Conservation (phyloP, 2,113 vertebrate genomes). For the Mus spicilegus region DNA sequence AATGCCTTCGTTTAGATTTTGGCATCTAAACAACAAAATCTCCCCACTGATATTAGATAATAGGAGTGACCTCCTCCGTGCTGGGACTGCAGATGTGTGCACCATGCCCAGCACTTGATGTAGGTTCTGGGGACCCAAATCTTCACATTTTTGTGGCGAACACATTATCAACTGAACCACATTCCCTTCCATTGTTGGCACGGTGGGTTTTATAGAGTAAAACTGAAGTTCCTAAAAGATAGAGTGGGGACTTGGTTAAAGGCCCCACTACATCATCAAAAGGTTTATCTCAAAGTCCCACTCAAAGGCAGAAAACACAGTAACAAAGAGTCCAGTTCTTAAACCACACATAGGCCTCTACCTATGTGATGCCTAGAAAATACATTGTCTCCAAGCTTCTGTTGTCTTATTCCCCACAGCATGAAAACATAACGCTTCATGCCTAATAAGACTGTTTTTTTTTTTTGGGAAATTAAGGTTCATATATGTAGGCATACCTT, state of each 20-base stretch:
- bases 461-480: slow-evolving; percentile 21
- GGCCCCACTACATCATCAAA: neutral
- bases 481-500: neutral
- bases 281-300: neutral
- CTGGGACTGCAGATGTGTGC: neutral
- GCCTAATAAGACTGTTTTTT: neutral
- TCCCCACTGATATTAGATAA: neutral
- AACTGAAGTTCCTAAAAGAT: slow-evolving; percentile 6
- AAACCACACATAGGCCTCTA: neutral
- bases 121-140: neutral
- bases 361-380: neutral
- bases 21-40: neutral
- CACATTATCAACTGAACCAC: neutral
- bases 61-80: neutral
- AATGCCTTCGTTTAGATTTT: neutral
- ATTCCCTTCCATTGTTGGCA: neutral
- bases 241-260: neutral
- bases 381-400: neutral
- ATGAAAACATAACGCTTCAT: neutral
- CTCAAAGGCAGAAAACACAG: neutral
- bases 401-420: slow-evolving; percentile 1
- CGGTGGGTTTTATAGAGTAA: neutral
- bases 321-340: neutral
- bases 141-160: neutral
- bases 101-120: too few species aligned